phyloP scores from a whole-genome alignment of 2,797 vertebrate genomes.

The Hephaestus fuliginosus region DNA sequence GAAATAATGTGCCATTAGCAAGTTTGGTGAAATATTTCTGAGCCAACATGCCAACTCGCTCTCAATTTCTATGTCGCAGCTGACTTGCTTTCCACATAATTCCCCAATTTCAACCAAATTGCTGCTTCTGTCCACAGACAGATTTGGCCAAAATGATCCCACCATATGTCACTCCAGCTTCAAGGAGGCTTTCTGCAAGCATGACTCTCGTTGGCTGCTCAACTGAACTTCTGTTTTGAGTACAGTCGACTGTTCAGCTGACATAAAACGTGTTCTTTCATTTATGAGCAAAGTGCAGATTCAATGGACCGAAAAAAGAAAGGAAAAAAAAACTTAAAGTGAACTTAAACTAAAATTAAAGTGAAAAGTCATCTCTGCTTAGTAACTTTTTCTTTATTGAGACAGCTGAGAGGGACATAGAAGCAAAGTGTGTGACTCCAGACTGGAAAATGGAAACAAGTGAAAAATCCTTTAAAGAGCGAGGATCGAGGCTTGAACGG shows the following conservation, averaged over 20 bases:
- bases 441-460: background rate
- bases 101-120: slow-evolving; percentile 47
- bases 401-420: background rate
- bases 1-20: slow-evolving; percentile 5
- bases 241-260: slow-evolving; percentile 30
- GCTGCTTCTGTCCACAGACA: slow-evolving; percentile 23
- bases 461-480: background rate
- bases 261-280: background rate
- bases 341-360: background rate
- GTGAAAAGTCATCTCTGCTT: background rate
- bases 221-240: slow-evolving; percentile 37
- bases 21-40: background rate
- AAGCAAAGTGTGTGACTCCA: background rate
- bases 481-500: background rate
- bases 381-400: background rate
- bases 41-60: slow-evolving; percentile 20
- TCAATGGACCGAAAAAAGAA: slow-evolving; percentile 3
- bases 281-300: slow-evolving; percentile 4
- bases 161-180: slow-evolving; percentile 33
- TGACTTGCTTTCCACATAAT: slow-evolving; percentile 49
- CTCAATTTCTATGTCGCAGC: slow-evolving; percentile 42
- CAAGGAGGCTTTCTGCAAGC: slow-evolving; percentile 35
- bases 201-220: slow-evolving; percentile 42
- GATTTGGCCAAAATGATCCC: slow-evolving; percentile 26
- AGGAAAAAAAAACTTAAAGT: background rate